Base-by-base conservation (phyloP, 2,797 vertebrate species). In the Spondyliosoma cantharus region DNA sequence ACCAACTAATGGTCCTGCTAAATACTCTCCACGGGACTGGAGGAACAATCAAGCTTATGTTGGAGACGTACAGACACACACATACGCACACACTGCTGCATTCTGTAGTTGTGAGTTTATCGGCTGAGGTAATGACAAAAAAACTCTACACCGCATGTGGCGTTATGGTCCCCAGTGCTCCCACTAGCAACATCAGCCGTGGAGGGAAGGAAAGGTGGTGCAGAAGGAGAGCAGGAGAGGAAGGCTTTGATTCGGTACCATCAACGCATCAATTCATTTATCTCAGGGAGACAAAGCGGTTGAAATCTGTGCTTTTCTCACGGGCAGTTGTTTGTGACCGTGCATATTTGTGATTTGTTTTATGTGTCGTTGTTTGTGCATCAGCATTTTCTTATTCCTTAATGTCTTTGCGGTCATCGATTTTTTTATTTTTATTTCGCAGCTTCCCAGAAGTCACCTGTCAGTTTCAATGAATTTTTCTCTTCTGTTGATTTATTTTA, bases 41-140 rank as follows among this genome's bases (percentile, higher is more conserved):
- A 20, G 74, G 45, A 78, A 85, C 84, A 82, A 73, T 68, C 29
- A 11, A 43, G 25, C 54, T 71, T 76, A 32, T 85, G 74, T 86
- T 67, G 12, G 65, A 82, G 56, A 69, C 80, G 49, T 46, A 80
- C 57, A 78, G 73, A 64, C 62, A 69, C 64, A 64, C 62, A 69
- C 64, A 69, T 78, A 53, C 43, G 78, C 57, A 76, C 71, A 66
- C 62, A 69, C 64, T 58, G 74, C 63, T 71, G 22, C 70, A 59
- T 68, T 78, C 79, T 85, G 83, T 87, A 43, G 1, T 6, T 81
- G 78, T 64, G 72, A 72, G 82, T 92, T 90, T 88, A 90, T 90
- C 80, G 77, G 69, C 80, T 82, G 81, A 73, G 72, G 50, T 90
- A 87, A 89, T 87, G 89, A 85, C 78, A 78, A 70, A 80, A 70